A percentile compares a stretch with the other conserved stretches of the same genome.
These are phyloP conservation scores for Aromia moschata DNA, from an alignment of 2,888 invertebrate species.

Conservation along the genomic window DNA sequence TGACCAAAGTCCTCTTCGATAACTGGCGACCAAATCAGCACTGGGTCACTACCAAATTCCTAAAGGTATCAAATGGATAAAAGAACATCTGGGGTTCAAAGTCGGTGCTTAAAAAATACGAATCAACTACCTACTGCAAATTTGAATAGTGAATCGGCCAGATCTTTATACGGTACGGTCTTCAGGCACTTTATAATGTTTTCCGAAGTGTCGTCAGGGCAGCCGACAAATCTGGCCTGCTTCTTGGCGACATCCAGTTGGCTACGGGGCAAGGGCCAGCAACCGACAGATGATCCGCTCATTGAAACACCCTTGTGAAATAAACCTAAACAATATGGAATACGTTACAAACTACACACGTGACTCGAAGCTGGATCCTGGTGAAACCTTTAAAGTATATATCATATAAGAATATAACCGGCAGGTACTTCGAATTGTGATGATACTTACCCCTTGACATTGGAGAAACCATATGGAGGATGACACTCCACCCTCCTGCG, in stretches of 20 bases:
- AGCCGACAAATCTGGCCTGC: conserved; percentile 70
- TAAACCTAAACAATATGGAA: conserved; percentile 67
- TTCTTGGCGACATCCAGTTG: conserved; percentile 69
- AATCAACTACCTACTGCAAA: too few relatives aligned
- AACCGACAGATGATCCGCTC: conserved; percentile 71
- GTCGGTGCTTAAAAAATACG: too few relatives aligned
- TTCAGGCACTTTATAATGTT: conserved; percentile 71
- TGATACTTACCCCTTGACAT: conserved; percentile 73
- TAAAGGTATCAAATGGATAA: too few relatives aligned
- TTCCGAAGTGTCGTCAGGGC: conserved; percentile 66
- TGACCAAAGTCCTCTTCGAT: conserved; percentile 74
- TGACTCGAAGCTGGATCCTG: too few relatives aligned
- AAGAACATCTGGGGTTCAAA: too few relatives aligned
- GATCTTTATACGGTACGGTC: conserved; percentile 64
- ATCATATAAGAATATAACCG: too few relatives aligned
- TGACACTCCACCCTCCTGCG: conserved; percentile 62
- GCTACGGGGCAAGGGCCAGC: conserved; percentile 65
- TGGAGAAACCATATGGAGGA: conserved; percentile 70
- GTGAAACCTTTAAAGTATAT: too few relatives aligned
- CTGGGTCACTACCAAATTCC: conserved; percentile 68
- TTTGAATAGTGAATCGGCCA: conserved; percentile 63
- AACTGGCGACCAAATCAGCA: conserved; percentile 70
- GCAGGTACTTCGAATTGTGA: too few relatives aligned
- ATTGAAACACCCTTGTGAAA: conserved; percentile 77
- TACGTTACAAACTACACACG: too few relatives aligned